Conservation (phyloP, 2,888 invertebrate species). For the Physocephala rufipes region DNA sequence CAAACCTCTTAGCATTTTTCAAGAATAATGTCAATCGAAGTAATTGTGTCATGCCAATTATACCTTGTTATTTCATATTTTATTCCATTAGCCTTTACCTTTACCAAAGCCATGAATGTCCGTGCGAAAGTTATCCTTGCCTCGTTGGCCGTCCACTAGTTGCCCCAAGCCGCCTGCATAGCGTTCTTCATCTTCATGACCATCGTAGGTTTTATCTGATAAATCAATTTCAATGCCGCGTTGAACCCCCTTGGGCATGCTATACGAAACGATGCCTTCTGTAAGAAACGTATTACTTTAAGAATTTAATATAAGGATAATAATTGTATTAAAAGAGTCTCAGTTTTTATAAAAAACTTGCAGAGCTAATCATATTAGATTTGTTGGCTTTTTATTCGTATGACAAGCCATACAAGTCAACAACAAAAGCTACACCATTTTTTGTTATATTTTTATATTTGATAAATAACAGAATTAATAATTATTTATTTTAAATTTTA, state of each 20-base stretch:
- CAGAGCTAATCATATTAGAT: background rate
- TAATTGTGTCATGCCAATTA: too few species aligned
- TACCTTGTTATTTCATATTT: too few species aligned
- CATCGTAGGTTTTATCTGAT: conserved; percentile 82
- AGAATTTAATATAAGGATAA: too few species aligned
- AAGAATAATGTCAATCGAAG: background rate
- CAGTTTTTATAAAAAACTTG: background rate
- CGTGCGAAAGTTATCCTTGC: conserved; percentile 77
- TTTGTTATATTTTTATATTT: too few species aligned
- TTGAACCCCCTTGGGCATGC: conserved; percentile 77
- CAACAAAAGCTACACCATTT: too few species aligned
- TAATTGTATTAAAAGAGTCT: too few species aligned
- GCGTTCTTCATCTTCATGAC: conserved; percentile 71
- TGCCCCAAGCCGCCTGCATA: conserved; percentile 80
- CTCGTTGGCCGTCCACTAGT: conserved; percentile 78
- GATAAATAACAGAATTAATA: too few species aligned
- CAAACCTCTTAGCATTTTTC: too few species aligned
- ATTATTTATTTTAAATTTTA: too few species aligned
- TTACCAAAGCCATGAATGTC: conserved; percentile 74
- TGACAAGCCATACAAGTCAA: too few species aligned
- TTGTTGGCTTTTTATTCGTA: background rate
- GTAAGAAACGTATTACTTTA: conserved; percentile 5
- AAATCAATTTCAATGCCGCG: conserved; percentile 79
- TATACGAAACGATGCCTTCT: conserved; percentile 83
- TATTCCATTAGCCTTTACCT: conserved; percentile 68